Evolutionary conservation across 2,113 vertebrate species (phyloP), one percentile per base, ranked within the genome.

Genomic region (Tetrax tetrax): DNA sequence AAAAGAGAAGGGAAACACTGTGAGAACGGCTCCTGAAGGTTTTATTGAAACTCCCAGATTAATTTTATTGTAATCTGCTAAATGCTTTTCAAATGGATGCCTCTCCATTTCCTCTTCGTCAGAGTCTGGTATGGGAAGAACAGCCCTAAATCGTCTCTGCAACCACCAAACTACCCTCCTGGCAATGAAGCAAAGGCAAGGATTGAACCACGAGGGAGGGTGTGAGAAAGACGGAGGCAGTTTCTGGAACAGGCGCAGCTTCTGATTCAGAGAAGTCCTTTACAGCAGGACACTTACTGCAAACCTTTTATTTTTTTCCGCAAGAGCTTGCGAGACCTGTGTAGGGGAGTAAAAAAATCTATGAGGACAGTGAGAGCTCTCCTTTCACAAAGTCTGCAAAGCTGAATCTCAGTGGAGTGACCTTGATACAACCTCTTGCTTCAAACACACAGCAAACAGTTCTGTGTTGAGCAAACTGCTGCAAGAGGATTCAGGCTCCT

Each of bases 371-470:
- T 1, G 3, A 92, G 68, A 94, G 61, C 65, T 72, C 50, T 84
- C 38, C 83, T 87, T 89, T 91, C 83, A 75, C 70, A 41, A 80
- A 25, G 53, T 51, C 20, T 45, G 91, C 81, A 76, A 84, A 82
- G 53, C 87, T 69, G 74, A 82, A 61, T 53, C 93, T 89, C 82
- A 29, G 37, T 2, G 14, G 74, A 37, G 57, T 83, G 93, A 94
- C 95, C 93, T 96, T 96, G 94, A 54, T 79, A 45, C 66, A 85
- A 93, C 78, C 94, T 93, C 87, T 90, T 57, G 69, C 75, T 96
- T 94, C 64, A 78, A 94, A 35, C 83, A 50, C 63, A 77, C 41
- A 43, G 80, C 72, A 89, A 93, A 92, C 60, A 76, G 65, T 37
- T 53, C 91, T 38, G 50, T 0, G 0, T 35, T 71, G 61, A 95